Percentiles rank a stretch among this genome's conserved stretches.
Conservation (phyloP, 2,888 invertebrate genomes). For the Phyllotreta striolata region DNA sequence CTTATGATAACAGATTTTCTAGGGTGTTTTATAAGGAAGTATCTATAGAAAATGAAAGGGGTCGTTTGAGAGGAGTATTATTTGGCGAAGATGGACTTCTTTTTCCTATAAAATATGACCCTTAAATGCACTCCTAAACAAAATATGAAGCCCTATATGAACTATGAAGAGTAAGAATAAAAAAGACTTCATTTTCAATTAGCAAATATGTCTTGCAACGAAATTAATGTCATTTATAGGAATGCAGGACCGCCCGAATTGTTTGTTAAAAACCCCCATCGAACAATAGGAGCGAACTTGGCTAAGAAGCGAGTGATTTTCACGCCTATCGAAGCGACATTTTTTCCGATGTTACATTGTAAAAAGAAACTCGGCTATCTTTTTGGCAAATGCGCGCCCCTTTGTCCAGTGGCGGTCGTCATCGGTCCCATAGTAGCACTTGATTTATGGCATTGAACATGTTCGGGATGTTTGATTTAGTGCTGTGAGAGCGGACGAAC, state of each 20-base stretch:
- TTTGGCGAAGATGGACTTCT: no score
- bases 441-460: conserved; percentile 53
- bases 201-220: no score
- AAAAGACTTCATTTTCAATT: no score
- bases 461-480: conserved; percentile 51
- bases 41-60: no score
- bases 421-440: conserved; percentile 48
- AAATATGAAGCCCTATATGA: no score
- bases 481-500: conserved; percentile 34
- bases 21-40: no score
- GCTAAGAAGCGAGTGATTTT: conserved; percentile 48
- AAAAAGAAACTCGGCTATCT: conserved; percentile 33
- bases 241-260: conserved; percentile 12
- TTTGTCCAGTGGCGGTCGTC: conserved; percentile 60
- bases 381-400: conserved; percentile 51
- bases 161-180: no score
- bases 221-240: no score
- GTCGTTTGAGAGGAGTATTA: no score
- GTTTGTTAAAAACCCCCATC: conserved; percentile 25
- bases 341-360: conserved; percentile 37
- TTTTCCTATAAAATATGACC: no score
- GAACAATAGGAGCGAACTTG: conserved; percentile 34
- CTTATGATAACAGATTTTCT: no score
- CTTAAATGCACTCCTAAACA: no score
- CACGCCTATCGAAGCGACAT: conserved; percentile 51